A percentile compares a stretch with the other conserved stretches of the same genome.
These are phyloP conservation scores for Andrena hattorfiana DNA, from an alignment of 2,888 invertebrate genomes.

Conservation along the genomic window DNA sequence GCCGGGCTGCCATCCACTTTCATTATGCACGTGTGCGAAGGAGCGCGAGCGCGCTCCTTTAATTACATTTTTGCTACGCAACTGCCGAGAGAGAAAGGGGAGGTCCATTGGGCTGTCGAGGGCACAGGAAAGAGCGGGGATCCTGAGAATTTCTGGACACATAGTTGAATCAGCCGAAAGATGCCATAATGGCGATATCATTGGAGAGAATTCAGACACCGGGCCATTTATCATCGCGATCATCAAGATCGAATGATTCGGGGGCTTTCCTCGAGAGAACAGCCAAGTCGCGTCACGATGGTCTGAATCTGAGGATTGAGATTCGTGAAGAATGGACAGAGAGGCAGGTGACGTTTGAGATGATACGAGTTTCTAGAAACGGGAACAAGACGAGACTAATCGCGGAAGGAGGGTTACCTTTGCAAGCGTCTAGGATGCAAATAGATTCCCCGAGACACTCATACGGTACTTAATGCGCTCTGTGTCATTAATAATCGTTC, in stretches of 20 bases:
- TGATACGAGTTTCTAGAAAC: background rate
- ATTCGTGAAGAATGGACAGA: constrained; percentile 14
- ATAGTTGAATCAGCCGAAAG: background rate
- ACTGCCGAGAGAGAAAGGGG: constrained; percentile 61
- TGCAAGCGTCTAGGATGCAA: constrained; percentile 22
- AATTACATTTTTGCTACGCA: constrained; percentile 82
- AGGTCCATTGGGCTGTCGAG: constrained; percentile 21
- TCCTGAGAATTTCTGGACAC: constrained; percentile 36
- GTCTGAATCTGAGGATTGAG: background rate
- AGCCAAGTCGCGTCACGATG: background rate
- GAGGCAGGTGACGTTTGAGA: background rate
- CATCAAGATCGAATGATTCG: background rate
- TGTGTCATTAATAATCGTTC: constrained; percentile 64
- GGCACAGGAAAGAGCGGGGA: constrained; percentile 17
- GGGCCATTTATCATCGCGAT: constrained; percentile 12
- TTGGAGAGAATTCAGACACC: constrained; percentile 2
- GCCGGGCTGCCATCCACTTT: constrained; percentile 80
- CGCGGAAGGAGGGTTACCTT: constrained; percentile 20
- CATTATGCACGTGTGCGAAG: constrained; percentile 70
- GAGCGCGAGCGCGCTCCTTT: constrained; percentile 72
- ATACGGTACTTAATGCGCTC: constrained; percentile 56
- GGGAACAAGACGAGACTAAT: background rate
- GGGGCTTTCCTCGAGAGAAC: background rate
- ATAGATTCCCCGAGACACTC: constrained; percentile 52
- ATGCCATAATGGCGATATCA: constrained; percentile 29